phyloP scores from a whole-genome alignment of 2,888 invertebrate genomes.

The Acronicta leporina region DNA sequence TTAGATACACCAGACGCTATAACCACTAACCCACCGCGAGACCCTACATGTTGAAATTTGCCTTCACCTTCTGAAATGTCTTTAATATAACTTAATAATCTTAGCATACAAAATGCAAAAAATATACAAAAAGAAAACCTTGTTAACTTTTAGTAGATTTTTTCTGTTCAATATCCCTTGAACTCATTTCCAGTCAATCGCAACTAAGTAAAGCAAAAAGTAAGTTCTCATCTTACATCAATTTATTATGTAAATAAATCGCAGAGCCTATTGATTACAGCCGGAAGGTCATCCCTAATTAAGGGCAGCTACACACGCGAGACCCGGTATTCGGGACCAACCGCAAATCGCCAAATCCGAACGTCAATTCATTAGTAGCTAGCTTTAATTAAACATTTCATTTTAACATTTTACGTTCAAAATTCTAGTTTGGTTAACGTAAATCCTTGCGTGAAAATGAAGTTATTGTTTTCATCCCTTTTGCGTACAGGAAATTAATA shows the following conservation, averaged over 20 bases:
- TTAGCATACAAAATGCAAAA: no score
- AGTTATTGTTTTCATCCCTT: constrained; percentile 29
- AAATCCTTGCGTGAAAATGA: constrained; percentile 29
- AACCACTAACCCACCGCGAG: no score
- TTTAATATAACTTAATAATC: no score
- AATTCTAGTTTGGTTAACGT: constrained; percentile 21
- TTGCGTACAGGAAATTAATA: neutral
- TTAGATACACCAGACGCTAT: no score
- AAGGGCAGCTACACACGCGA: constrained; percentile 51
- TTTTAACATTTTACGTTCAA: constrained; percentile 38
- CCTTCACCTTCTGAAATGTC: no score
- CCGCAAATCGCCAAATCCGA: constrained; percentile 48
- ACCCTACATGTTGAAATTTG: no score
- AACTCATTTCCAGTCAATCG: no score
- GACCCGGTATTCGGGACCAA: constrained; percentile 21
- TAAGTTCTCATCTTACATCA: constrained; percentile 36
- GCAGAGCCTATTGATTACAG: constrained; percentile 41
- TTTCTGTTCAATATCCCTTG: no score
- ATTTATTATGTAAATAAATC: constrained; percentile 51
- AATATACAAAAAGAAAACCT: no score
- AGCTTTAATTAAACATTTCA: constrained; percentile 46
- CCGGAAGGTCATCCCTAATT: constrained; percentile 51
- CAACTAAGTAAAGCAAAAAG: constrained; percentile 20
- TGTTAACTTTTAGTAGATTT: no score
- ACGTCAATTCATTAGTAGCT: constrained; percentile 34